Conservation (phyloP, 1,140 invertebrate genomes). For the silkworm (Bombyx mori) region DNA sequence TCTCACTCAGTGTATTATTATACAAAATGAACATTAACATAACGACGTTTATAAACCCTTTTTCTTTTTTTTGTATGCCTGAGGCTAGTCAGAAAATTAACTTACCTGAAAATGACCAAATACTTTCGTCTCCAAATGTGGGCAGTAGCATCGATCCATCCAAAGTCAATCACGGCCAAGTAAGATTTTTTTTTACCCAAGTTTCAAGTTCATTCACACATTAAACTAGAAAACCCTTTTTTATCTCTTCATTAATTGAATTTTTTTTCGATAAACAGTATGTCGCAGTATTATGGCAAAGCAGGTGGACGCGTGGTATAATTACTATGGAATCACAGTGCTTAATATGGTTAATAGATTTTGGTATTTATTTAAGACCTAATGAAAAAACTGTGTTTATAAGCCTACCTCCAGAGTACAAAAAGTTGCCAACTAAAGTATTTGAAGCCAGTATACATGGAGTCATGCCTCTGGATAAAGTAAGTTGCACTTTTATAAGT, state of each 20-base stretch:
- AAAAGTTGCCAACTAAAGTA: conserved; percentile 35
- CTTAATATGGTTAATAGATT: conserved; percentile 44
- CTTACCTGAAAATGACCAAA: background rate
- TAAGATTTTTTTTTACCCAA: conserved; percentile 10
- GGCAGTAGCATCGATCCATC: conserved; percentile 8
- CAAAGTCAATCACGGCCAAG: conserved; percentile 32
- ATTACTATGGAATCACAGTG: conserved; percentile 35
- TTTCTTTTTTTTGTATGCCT: conserved; percentile 34
- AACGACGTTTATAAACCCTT: conserved; percentile 37
- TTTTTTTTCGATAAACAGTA: conserved; percentile 26
- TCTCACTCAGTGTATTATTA: too few species aligned
- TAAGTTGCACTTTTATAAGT: conserved; percentile 9
- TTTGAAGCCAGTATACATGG: conserved; percentile 53
- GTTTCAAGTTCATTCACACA: too few species aligned
- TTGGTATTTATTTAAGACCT: conserved; percentile 34
- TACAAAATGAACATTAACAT: conserved; percentile 24
- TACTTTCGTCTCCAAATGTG: background rate
- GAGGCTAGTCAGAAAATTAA: conserved; percentile 10
- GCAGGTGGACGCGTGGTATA: conserved; percentile 39
- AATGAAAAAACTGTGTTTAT: conserved; percentile 26
- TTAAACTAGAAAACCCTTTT: background rate
- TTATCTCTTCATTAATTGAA: conserved; percentile 2
- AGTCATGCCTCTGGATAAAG: conserved; percentile 38
- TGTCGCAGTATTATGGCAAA: conserved; percentile 41
- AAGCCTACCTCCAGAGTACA: conserved; percentile 30